phyloP scores from a whole-genome alignment of 2,888 invertebrate genomes.

The Drosophila colorata region DNA sequence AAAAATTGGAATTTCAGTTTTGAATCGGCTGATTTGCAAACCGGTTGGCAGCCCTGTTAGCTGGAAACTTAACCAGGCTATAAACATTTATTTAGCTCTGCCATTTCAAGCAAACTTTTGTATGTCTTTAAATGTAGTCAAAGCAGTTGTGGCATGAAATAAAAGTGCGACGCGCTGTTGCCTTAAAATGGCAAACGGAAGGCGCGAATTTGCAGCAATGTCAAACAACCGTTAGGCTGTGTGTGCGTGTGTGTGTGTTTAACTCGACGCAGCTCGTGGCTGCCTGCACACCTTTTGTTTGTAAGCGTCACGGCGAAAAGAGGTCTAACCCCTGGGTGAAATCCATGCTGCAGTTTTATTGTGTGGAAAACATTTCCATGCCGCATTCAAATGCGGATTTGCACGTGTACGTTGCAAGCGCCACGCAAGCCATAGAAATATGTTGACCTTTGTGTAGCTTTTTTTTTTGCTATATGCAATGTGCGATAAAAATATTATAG shows the following conservation, averaged over 20 bases:
- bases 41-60: too few species aligned
- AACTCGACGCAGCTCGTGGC: constrained; percentile 39
- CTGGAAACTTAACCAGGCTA: too few species aligned
- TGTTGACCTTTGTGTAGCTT: constrained; percentile 50
- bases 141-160: background rate
- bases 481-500: background rate
- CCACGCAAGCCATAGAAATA: constrained; percentile 8
- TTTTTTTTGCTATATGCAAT: background rate
- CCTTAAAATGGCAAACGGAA: constrained; percentile 45
- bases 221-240: constrained; percentile 9
- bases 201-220: constrained; percentile 37
- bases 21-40: too few species aligned
- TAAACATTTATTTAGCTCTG: background rate
- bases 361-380: constrained; percentile 63
- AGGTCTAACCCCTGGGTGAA: constrained; percentile 26
- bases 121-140: background rate
- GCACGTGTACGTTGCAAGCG: constrained; percentile 1
- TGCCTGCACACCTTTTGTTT: constrained; percentile 60
- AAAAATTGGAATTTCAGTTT: too few species aligned
- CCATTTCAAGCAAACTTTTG: background rate
- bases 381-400: constrained; percentile 47
- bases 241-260: constrained; percentile 11
- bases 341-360: constrained; percentile 58
- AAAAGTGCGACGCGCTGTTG: constrained; percentile 23
- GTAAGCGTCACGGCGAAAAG: constrained; percentile 52